A percentile compares a stretch with the other conserved stretches of the same genome.
Conservation (phyloP, 2,797 vertebrate genomes). For the Darevskia mixta region DNA sequence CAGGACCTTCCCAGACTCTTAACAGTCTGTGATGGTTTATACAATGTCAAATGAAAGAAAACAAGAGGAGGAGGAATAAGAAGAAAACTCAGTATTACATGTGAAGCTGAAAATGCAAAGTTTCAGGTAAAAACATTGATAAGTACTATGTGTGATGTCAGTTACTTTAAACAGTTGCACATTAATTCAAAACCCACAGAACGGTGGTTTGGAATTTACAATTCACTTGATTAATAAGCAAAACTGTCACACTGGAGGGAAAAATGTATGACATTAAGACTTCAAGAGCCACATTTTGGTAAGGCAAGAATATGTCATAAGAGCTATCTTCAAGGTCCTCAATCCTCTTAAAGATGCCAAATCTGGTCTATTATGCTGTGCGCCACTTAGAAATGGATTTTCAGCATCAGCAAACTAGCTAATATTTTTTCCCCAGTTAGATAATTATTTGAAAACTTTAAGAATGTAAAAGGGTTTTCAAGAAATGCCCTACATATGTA, state of each 20-base stretch:
- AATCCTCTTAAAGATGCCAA: neutral
- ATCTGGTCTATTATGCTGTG: neutral
- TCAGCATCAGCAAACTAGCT: neutral
- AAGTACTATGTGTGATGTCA: neutral
- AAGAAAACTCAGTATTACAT: neutral
- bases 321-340: neutral
- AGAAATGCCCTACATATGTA: rapidly evolving
- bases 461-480: neutral
- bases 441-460: neutral
- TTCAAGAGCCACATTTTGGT: neutral
- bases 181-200: neutral
- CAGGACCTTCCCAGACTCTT: neutral
- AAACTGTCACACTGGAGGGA: slow-evolving; percentile 10
- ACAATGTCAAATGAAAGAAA: neutral
- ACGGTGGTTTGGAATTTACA: neutral
- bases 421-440: slow-evolving; percentile 14
- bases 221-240: slow-evolving; percentile 22
- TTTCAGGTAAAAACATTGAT: neutral
- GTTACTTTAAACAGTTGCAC: neutral
- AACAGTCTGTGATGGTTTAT: neutral
- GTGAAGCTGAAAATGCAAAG: slow-evolving; percentile 13
- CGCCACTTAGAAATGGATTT: neutral
- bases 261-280: neutral
- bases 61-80: neutral
- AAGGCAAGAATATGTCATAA: neutral